Base-by-base conservation (phyloP, 2,797 vertebrate genomes). In the Phoebastria nigripes region DNA sequence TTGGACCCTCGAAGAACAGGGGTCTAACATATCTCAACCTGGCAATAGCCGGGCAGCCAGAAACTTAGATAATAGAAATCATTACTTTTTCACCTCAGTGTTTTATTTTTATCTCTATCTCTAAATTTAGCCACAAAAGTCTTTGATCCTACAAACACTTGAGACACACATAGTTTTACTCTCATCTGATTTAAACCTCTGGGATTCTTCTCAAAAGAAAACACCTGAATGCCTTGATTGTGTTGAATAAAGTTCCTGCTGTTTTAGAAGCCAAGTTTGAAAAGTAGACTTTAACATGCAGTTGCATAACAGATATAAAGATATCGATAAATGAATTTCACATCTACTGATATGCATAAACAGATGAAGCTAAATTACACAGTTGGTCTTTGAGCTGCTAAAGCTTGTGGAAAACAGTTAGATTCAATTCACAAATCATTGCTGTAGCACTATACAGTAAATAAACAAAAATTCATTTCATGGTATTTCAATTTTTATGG, bases 391-490 rank as follows among this genome's bases (percentile, higher is more conserved):
- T 80, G 51, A 94, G 46, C 28, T 69, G 37, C 25, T 86, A 73
- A 89, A 88, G 67, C 26, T 82, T 85, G 20, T 79, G 41, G 19
- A 71, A 93, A 91, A 84, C 12, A 86, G 39, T 58, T 84, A 62
- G 59, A 66, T 78, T 87, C 52, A 84, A 56, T 83, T 91, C 94
- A 94, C 62, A 92, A 93, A 77, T 73, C 31, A 80, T 47, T 96
- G 33, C 35, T 89, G 24, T 49, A 79, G 33, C 39, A 66, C 7
- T 65, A 31, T 46, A 55, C 29, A 89, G 49, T 82, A 84, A 96
- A 94, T 90, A 94, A 94, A 95, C 59, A 97, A 94, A 94, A 94
- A 93, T 41, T 91, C 12, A 96, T 97, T 96, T 97, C 56, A 96
- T 88, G 90, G 90, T 89, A 94, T 95, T 96, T 86, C 81, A 93